These are phyloP conservation scores for Scytalopus superciliaris DNA, from an alignment of 2,113 vertebrate genomes.

Conservation along the genomic window DNA sequence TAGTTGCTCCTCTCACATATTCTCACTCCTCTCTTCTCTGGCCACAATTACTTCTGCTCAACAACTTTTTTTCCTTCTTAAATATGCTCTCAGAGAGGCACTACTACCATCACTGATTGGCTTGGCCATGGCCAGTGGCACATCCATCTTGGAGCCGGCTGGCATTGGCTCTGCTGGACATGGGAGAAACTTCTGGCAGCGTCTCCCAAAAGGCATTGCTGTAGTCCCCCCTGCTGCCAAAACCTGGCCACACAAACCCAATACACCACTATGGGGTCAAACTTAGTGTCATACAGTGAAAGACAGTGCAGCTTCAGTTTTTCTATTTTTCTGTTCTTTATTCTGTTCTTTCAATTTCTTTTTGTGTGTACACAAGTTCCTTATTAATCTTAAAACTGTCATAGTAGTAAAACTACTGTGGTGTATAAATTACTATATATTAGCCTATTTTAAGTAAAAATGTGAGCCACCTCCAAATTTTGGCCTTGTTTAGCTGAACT, in stretches of 20 bases:
- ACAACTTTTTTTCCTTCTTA: not conserved
- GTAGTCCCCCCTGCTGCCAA: not conserved
- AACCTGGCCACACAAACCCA: not conserved
- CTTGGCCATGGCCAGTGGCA: too few relatives aligned
- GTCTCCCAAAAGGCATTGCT: not conserved
- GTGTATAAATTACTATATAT: not conserved
- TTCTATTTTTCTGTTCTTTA: not conserved
- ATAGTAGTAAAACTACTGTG: not conserved
- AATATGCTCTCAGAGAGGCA: not conserved
- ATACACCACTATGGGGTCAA: not conserved
- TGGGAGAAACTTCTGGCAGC: not conserved
- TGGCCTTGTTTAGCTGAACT: not conserved
- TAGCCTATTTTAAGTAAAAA: not conserved
- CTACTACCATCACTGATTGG: accelerated
- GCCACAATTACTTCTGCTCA: not conserved
- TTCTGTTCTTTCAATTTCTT: not conserved
- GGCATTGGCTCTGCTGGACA: not conserved
- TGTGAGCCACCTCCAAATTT: not conserved
- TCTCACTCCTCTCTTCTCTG: not conserved
- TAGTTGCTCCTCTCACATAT: not conserved
- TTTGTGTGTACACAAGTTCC: not conserved
- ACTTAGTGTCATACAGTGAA: not conserved
- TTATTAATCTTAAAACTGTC: not conserved
- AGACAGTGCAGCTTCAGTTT: not conserved
- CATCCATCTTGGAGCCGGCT: not conserved